These are phyloP conservation scores for Microtus richardsoni DNA, from an alignment of 2,113 vertebrate genomes.

Conservation along the genomic window DNA sequence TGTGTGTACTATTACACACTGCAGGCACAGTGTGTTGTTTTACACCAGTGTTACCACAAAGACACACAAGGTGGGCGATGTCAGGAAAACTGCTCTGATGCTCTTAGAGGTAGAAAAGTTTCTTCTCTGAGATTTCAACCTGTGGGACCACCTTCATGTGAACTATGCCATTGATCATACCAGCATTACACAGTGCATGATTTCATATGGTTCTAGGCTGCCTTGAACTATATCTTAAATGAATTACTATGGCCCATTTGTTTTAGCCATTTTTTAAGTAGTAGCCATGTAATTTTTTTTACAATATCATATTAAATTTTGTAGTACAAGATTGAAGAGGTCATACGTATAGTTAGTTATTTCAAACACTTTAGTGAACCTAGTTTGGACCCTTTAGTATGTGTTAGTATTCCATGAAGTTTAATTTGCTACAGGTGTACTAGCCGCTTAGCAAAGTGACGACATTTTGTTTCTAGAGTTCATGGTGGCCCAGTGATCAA, in stretches of 20 bases:
- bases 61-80: neutral
- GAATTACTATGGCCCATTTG: neutral
- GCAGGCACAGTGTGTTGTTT: neutral
- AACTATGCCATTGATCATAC: neutral
- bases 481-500: neutral
- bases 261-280: neutral
- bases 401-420: neutral
- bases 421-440: constrained; percentile 7
- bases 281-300: neutral
- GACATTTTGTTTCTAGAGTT: constrained; percentile 49
- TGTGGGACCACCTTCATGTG: neutral
- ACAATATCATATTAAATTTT: neutral
- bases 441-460: neutral
- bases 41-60: neutral
- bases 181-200: neutral
- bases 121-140: neutral
- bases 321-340: neutral
- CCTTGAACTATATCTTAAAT: constrained; percentile 1
- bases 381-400: neutral
- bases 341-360: neutral
- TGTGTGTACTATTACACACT: neutral
- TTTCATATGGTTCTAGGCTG: neutral
- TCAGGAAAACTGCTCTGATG: neutral
- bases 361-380: neutral
- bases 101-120: neutral